Conservation (phyloP, 2,113 vertebrate species). For the Xenopus borealis region DNA sequence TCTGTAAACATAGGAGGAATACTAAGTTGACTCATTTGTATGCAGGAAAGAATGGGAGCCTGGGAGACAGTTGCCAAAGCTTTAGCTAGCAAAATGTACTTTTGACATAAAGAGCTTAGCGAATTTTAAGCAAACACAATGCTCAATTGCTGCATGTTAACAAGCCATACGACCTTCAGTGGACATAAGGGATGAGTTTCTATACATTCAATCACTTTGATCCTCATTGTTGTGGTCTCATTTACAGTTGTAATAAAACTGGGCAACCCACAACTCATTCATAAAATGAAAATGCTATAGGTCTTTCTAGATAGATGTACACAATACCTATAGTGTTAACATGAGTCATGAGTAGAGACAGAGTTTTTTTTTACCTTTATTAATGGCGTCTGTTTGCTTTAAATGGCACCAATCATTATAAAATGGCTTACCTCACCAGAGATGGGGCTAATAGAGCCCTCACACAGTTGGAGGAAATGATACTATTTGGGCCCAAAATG, state of each 20-base stretch:
- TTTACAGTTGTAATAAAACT: background rate
- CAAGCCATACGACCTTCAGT: background rate
- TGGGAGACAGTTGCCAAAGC: background rate
- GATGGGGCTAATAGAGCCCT: too few relatives aligned
- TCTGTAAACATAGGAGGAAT: background rate
- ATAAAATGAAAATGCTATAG: constrained; percentile 2
- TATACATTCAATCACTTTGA: background rate
- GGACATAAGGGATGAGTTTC: background rate
- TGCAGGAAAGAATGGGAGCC: too few relatives aligned
- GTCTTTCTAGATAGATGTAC: background rate
- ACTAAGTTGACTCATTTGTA: background rate
- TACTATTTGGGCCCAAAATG: too few relatives aligned
- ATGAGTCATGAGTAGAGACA: too few relatives aligned
- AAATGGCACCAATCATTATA: too few relatives aligned
- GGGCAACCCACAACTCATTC: background rate
- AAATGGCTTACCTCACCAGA: too few relatives aligned
- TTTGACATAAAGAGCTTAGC: background rate
- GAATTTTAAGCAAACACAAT: background rate
- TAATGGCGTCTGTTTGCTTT: too few relatives aligned
- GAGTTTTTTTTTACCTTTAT: too few relatives aligned
- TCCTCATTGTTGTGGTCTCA: too few relatives aligned
- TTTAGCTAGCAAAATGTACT: background rate
- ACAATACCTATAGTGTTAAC: too few relatives aligned
- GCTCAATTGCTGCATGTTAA: background rate
- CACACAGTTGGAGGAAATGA: too few relatives aligned